These are phyloP conservation scores for Zaprionus tsacasi DNA, from an alignment of 1,140 invertebrate species.

Conservation along the genomic window DNA sequence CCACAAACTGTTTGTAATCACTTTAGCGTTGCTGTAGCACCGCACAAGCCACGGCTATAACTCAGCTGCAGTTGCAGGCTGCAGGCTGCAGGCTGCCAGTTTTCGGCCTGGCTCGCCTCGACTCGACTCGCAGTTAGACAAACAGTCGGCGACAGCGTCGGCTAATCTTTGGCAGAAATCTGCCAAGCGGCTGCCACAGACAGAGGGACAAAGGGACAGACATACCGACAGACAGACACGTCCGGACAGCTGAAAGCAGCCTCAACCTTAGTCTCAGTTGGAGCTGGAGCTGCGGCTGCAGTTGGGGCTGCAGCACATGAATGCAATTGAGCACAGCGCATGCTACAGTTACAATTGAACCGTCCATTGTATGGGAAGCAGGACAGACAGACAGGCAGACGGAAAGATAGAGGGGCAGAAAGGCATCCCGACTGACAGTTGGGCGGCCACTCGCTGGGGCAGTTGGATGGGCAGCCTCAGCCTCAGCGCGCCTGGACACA, in stretches of 20 bases:
- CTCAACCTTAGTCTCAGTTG: neutral
- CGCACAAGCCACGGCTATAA: neutral
- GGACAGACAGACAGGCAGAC: neutral
- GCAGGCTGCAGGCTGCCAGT: neutral
- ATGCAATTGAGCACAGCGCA: conserved; percentile 48
- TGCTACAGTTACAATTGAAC: conserved; percentile 53
- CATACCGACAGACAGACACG: conserved; percentile 31
- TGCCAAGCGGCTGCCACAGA: conserved; percentile 40
- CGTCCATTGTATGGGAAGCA: conserved; percentile 34
- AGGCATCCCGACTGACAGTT: neutral
- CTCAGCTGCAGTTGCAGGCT: conserved; percentile 12
- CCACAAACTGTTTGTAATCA: neutral
- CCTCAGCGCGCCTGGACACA: neutral
- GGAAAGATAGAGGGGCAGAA: neutral
- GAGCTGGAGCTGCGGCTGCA: neutral
- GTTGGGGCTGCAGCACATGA: conserved; percentile 23
- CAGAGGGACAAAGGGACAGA: conserved; percentile 34
- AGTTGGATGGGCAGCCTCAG: neutral
- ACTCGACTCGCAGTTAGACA: conserved; percentile 41
- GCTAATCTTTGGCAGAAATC: conserved; percentile 58
- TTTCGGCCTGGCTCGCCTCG: neutral
- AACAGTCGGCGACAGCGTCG: conserved; percentile 47
- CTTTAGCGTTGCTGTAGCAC: neutral
- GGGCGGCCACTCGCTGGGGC: neutral
- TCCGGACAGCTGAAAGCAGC: conserved; percentile 13